A percentile compares a stretch with the other conserved stretches of the same genome.
Evolutionary conservation across 2,113 vertebrate genomes (phyloP).

Genomic region (Mystacornis crossleyi): DNA sequence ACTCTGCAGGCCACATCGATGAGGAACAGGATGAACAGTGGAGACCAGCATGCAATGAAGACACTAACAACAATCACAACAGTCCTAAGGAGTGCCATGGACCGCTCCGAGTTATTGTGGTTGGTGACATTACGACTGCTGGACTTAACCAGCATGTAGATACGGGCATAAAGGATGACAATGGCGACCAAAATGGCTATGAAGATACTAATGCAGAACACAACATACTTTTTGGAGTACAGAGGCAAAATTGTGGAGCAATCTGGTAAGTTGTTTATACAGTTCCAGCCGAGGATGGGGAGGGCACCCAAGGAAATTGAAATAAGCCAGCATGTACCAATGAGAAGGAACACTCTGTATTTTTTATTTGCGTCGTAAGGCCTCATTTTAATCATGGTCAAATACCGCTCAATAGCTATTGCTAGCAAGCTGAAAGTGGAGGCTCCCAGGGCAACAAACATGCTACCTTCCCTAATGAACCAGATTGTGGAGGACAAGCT

Average conservation of each 20-base stretch:
- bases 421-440: constrained; percentile 95
- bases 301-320: constrained; percentile 86
- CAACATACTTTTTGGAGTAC: constrained; percentile 92
- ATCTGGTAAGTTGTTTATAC: constrained; percentile 83
- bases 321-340: constrained; percentile 92
- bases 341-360: constrained; percentile 92
- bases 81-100: constrained; percentile 92
- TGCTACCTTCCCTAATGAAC: constrained; percentile 93
- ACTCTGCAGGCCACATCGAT: constrained; percentile 88
- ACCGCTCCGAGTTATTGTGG: constrained; percentile 86
- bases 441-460: constrained; percentile 91
- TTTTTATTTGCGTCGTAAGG: constrained; percentile 92
- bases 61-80: constrained; percentile 93
- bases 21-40: constrained; percentile 89
- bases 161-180: constrained; percentile 88
- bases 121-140: constrained; percentile 91
- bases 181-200: constrained; percentile 87
- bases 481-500: constrained; percentile 85
- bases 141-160: constrained; percentile 91
- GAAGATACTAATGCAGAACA: constrained; percentile 91
- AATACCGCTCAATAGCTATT: constrained; percentile 93
- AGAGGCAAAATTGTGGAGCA: constrained; percentile 94
- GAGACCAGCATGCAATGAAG: constrained; percentile 95
- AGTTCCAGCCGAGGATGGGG: constrained; percentile 96
- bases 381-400: constrained; percentile 99